Evolutionary conservation across 2,113 vertebrate species (phyloP).

Genomic region (Hymenochirus boettgeri): DNA sequence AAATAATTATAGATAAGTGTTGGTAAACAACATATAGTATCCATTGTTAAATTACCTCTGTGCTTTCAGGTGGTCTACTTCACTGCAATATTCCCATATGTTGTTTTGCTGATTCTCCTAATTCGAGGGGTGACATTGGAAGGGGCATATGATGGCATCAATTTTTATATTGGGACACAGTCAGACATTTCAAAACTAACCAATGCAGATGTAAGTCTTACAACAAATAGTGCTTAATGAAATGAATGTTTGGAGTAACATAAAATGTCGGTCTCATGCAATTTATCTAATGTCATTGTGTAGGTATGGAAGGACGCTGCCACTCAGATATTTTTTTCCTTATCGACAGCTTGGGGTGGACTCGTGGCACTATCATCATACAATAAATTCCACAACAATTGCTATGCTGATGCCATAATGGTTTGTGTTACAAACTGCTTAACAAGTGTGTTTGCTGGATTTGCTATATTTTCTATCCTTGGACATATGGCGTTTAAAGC

Average conservation of each 20-base stretch:
- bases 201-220: constrained; percentile 76
- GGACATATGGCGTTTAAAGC: constrained; percentile 89
- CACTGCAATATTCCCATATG: constrained; percentile 86
- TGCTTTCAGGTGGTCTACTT: constrained; percentile 88
- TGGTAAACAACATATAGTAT: too few species aligned
- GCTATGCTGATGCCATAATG: constrained; percentile 79
- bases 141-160: constrained; percentile 81
- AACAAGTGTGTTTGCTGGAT: constrained; percentile 90
- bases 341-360: constrained; percentile 85
- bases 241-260: too few species aligned
- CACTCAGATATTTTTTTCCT: constrained; percentile 90
- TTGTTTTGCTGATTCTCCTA: constrained; percentile 81
- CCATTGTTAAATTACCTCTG: too few species aligned
- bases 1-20: too few species aligned
- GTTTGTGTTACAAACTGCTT: constrained; percentile 81
- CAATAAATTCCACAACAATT: constrained; percentile 91
- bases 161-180: constrained; percentile 84
- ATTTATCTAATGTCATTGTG: constrained; percentile 21
- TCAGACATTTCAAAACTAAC: constrained; percentile 85
- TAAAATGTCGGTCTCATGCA: background rate
- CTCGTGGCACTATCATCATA: constrained; percentile 88
- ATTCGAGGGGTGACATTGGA: constrained; percentile 84
- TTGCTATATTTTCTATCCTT: constrained; percentile 92
- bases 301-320: constrained; percentile 97
- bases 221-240: too few species aligned